Conservation (phyloP, 2,797 vertebrate genomes). For the Leptodactylus fallax region DNA sequence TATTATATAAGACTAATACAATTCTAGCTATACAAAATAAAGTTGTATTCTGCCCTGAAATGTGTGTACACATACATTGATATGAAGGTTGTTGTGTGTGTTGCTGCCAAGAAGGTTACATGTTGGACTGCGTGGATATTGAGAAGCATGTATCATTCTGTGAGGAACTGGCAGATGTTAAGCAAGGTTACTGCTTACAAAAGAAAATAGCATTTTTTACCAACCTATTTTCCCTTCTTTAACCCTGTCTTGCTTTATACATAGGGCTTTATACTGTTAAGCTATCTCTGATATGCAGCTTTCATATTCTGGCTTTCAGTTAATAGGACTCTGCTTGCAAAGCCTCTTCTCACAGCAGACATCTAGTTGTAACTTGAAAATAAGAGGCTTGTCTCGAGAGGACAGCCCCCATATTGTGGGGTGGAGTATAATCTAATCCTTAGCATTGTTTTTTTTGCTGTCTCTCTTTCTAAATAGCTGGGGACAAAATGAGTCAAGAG, state of each 20-base stretch:
- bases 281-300: conserved; percentile 79
- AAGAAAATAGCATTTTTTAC: conserved; percentile 35
- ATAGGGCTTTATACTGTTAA: conserved; percentile 72
- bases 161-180: conserved; percentile 11
- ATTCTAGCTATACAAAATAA: background rate
- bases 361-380: conserved; percentile 77
- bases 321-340: conserved; percentile 72
- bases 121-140: background rate
- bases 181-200: conserved; percentile 49
- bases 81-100: background rate
- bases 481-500: conserved; percentile 79
- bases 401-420: conserved; percentile 73
- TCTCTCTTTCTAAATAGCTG: conserved; percentile 74
- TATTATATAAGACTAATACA: background rate
- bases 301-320: conserved; percentile 75
- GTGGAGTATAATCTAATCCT: conserved; percentile 82
- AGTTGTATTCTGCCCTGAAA: background rate
- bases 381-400: conserved; percentile 81
- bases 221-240: conserved; percentile 44
- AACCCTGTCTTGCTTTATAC: conserved; percentile 68
- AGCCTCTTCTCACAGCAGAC: conserved; percentile 69
- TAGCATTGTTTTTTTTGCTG: conserved; percentile 79
- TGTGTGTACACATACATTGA: background rate
- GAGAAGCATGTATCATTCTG: background rate
- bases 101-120: conserved; percentile 23